A percentile compares a stretch with the other conserved stretches of the same genome.
Evolutionary conservation across 1,140 invertebrate genomes (phyloP).

Genomic region (Ceratosolen fusciceps): DNA sequence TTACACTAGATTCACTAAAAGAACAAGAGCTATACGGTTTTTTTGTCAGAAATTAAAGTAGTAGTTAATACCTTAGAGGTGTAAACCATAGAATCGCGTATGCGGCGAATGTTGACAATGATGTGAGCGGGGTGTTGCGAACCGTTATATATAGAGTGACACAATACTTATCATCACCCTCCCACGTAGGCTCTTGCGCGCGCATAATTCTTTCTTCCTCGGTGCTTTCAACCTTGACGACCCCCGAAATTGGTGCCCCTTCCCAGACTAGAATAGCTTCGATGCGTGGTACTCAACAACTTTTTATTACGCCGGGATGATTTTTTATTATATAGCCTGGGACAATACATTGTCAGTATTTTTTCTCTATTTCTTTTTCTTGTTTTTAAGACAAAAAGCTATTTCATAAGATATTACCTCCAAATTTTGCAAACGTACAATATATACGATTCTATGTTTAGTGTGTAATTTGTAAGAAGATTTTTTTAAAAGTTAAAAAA

Average conservation of each 20-base stretch:
- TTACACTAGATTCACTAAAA: slow-evolving; percentile 59
- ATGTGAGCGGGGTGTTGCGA: slow-evolving; percentile 60
- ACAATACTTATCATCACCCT: slow-evolving; percentile 61
- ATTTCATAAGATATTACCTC: too few relatives aligned
- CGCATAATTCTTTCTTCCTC: slow-evolving; percentile 45
- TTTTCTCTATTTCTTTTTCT: background rate
- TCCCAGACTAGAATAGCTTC: background rate
- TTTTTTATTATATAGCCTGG: background rate
- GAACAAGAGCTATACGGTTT: slow-evolving; percentile 51
- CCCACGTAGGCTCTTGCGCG: slow-evolving; percentile 26
- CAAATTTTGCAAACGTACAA: too few relatives aligned
- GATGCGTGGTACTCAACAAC: background rate
- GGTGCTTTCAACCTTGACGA: slow-evolving; percentile 64
- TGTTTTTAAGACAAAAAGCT: too few relatives aligned
- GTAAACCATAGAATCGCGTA: slow-evolving; percentile 71
- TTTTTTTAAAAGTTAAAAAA: too few relatives aligned
- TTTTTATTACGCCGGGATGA: background rate
- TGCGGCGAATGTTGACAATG: slow-evolving; percentile 71
- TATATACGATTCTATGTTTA: too few relatives aligned
- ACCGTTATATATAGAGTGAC: slow-evolving; percentile 69
- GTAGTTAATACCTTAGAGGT: slow-evolving; percentile 70
- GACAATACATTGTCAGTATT: background rate
- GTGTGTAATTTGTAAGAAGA: too few relatives aligned
- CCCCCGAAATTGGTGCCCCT: slow-evolving; percentile 56
- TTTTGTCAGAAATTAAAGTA: slow-evolving; percentile 48